Conservation (phyloP, 2,113 vertebrate genomes). For the Columbina picui region DNA sequence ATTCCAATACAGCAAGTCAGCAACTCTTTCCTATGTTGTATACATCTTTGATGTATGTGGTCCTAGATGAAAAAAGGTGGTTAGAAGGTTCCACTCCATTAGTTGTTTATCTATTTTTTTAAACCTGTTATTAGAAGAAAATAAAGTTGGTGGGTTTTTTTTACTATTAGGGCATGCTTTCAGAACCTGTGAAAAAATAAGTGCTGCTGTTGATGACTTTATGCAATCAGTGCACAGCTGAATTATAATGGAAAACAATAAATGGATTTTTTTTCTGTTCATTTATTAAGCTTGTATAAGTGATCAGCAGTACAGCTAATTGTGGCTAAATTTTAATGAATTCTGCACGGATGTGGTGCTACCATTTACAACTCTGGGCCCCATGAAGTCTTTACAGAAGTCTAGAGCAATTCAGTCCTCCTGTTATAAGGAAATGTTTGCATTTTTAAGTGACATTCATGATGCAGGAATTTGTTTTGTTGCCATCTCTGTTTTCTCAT, state of each 20-base stretch:
- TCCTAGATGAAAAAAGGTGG: not conserved
- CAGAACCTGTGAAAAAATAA: not conserved
- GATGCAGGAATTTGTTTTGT: not conserved
- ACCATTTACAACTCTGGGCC: not conserved
- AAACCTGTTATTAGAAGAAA: not conserved
- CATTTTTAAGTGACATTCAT: not conserved
- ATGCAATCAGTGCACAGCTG: not conserved
- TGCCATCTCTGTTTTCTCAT: not conserved
- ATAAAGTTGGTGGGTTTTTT: not conserved
- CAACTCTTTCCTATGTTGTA: not conserved
- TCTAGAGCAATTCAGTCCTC: not conserved
- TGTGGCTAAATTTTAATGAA: not conserved
- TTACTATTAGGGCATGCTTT: not conserved
- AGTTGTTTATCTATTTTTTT: not conserved
- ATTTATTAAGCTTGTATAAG: not conserved
- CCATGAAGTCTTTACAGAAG: not conserved
- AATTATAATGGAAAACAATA: not conserved
- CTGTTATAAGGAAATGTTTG: not conserved
- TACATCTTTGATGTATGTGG: accelerated
- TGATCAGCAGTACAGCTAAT: not conserved
- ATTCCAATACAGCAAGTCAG: not conserved
- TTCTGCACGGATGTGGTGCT: not conserved
- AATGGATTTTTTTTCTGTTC: not conserved
- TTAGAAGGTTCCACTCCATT: not conserved
- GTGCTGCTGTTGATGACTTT: not conserved